Conservation (phyloP, 2,113 vertebrate genomes). For the Macaca mulatta region DNA sequence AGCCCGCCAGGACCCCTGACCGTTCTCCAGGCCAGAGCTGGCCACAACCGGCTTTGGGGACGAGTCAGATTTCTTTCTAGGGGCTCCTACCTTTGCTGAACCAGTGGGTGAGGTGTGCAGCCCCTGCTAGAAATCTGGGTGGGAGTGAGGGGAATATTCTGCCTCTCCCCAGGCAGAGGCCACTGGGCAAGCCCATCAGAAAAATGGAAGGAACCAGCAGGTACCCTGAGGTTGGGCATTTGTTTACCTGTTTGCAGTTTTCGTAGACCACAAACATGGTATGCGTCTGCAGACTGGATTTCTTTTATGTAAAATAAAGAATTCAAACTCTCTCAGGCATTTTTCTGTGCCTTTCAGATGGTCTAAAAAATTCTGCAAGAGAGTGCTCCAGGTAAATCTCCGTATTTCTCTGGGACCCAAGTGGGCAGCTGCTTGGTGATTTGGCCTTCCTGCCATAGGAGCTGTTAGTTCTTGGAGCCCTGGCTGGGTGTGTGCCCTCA, state of each 20-base stretch:
- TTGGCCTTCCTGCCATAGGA: neutral
- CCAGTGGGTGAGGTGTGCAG: neutral
- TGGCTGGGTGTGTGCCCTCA: neutral
- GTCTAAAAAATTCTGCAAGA: neutral
- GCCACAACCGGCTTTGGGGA: neutral
- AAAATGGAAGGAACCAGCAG: neutral
- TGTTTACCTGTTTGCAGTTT: neutral
- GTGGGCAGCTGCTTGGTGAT: neutral
- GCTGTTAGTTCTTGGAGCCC: neutral
- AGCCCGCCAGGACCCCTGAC: neutral
- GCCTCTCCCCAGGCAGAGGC: neutral
- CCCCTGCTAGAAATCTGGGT: neutral
- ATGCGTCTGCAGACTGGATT: neutral
- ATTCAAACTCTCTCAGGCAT: neutral
- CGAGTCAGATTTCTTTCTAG: neutral
- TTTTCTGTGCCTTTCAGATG: neutral
- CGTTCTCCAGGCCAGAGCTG: neutral
- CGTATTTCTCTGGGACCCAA: neutral
- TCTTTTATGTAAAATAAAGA: constrained; percentile 24
- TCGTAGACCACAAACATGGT: neutral
- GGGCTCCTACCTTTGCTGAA: neutral
- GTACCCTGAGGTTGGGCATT: neutral
- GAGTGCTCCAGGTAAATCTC: neutral
- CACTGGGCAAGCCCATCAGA: neutral
- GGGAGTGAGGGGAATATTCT: neutral